These are phyloP conservation scores for Papilio gigon DNA, from an alignment of 2,888 invertebrate species.

Conservation along the genomic window DNA sequence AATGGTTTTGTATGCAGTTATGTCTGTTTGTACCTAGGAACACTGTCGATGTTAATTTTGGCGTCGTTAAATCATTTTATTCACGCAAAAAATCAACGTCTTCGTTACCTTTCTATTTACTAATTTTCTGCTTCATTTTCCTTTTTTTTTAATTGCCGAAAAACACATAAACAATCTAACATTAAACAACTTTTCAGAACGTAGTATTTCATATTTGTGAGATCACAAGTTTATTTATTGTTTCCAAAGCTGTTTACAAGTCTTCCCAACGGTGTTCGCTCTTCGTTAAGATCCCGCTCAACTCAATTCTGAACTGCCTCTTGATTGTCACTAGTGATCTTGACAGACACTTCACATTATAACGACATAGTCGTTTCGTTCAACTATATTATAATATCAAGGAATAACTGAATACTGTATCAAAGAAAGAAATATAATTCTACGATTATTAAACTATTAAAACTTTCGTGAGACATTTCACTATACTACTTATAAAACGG, in stretches of 20 bases:
- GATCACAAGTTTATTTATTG: constrained; percentile 15
- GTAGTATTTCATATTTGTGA: neutral
- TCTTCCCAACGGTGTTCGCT: constrained; percentile 17
- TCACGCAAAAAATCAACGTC: too few relatives aligned
- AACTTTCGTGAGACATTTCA: too few relatives aligned
- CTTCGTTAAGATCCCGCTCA: constrained; percentile 25
- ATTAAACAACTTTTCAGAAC: neutral
- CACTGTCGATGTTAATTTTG: neutral
- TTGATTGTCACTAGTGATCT: constrained; percentile 28
- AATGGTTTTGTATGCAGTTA: constrained; percentile 16
- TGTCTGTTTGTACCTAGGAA: neutral
- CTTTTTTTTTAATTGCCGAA: neutral
- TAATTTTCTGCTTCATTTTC: neutral
- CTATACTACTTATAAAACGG: too few relatives aligned
- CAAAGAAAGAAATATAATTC: too few relatives aligned
- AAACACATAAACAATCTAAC: neutral
- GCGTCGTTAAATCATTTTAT: neutral
- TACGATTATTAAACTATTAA: too few relatives aligned
- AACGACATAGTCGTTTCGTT: constrained; percentile 6
- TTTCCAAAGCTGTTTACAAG: constrained; percentile 31
- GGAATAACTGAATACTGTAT: too few relatives aligned
- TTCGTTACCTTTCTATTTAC: too few relatives aligned
- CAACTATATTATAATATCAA: neutral
- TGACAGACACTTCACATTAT: constrained; percentile 15
- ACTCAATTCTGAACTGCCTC: constrained; percentile 28